These are phyloP conservation scores for Chalcosyrphus nemorum DNA, from an alignment of 2,888 invertebrate genomes.

Conservation along the genomic window DNA sequence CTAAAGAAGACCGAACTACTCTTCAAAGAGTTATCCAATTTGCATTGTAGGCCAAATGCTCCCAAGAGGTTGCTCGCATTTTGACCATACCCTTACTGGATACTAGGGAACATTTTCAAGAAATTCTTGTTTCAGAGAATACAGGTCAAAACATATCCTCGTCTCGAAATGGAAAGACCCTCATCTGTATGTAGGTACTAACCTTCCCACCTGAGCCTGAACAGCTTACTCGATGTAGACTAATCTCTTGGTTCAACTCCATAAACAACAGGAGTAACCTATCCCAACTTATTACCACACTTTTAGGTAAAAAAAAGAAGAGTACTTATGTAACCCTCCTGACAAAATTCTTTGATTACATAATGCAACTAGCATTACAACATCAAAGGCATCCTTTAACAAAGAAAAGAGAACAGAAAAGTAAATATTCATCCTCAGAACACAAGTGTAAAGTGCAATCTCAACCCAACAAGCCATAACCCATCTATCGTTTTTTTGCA, in stretches of 20 bases:
- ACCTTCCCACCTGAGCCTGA: too few species aligned
- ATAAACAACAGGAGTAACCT: neutral
- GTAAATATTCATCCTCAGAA: conserved; percentile 2
- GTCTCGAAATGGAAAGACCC: too few species aligned
- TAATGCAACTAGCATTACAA: conserved; percentile 43
- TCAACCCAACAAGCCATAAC: conserved; percentile 10
- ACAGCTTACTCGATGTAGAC: too few species aligned
- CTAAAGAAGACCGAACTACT: too few species aligned
- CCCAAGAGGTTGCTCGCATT: too few species aligned
- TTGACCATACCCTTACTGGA: too few species aligned
- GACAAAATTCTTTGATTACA: conserved; percentile 23
- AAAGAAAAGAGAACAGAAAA: neutral
- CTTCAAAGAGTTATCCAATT: too few species aligned
- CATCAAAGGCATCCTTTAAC: conserved; percentile 17
- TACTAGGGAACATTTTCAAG: too few species aligned
- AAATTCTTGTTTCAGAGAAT: too few species aligned
- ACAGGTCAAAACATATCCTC: too few species aligned
- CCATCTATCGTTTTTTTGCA: conserved; percentile 20
- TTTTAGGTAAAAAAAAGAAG: neutral
- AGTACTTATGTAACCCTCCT: neutral
- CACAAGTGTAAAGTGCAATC: conserved; percentile 30
- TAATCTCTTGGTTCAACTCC: neutral
- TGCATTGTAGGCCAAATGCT: too few species aligned
- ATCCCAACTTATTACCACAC: neutral
- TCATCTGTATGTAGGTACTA: too few species aligned